Evolutionary conservation across 2,888 invertebrate genomes (phyloP).

Genomic region (Lithophane semibrunnea): DNA sequence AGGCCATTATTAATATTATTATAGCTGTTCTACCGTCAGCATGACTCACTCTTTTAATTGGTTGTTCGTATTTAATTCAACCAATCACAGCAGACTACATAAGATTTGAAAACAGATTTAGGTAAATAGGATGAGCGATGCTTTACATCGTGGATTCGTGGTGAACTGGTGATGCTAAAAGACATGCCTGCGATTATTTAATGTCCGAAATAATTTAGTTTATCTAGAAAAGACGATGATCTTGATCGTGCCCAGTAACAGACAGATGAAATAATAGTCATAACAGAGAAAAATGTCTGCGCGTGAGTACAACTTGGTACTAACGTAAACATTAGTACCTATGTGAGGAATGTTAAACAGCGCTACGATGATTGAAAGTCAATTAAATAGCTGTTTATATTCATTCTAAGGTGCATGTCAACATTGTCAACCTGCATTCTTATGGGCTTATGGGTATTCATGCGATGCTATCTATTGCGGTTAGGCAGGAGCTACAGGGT

Average conservation of each 20-base stretch:
- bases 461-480: not conserved
- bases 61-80: not conserved
- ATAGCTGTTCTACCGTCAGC: no score
- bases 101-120: not conserved
- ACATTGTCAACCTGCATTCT: slow-evolving; percentile 33
- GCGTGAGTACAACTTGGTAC: slow-evolving; percentile 8
- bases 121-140: not conserved
- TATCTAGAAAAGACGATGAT: slow-evolving; percentile 6
- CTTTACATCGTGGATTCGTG: no score
- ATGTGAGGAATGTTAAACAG: slow-evolving; percentile 49
- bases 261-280: not conserved
- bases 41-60: no score
- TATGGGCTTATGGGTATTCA: slow-evolving; percentile 9
- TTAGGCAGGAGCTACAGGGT: not conserved
- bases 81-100: not conserved
- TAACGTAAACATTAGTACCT: slow-evolving; percentile 23
- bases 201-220: not conserved
- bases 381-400: slow-evolving; percentile 51
- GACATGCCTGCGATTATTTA: not conserved
- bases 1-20: no score
- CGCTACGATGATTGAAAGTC: slow-evolving; percentile 40
- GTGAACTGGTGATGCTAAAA: no score
- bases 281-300: slow-evolving; percentile 12
- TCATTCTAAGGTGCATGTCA: not conserved
- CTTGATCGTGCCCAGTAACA: not conserved